Evolutionary conservation across 2,797 vertebrate species (phyloP).

Genomic region (Peromyscus attwateri): DNA sequence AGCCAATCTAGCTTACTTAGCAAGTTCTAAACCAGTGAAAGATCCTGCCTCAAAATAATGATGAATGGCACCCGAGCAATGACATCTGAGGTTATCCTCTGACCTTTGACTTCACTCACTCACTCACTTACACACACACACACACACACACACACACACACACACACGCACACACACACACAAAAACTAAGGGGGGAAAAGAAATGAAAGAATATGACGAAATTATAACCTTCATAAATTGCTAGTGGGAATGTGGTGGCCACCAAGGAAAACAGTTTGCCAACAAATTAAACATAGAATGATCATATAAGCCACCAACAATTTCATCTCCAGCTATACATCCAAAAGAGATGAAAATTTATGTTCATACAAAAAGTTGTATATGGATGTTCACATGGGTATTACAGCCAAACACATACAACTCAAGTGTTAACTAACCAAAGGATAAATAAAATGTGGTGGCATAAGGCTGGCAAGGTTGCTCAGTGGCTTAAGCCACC

Average conservation of each 20-base stretch:
- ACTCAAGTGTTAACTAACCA: not conserved
- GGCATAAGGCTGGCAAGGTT: not conserved
- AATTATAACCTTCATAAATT: conserved; percentile 13
- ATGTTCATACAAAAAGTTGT: not conserved
- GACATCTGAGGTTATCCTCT: not conserved
- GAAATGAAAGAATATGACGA: not conserved
- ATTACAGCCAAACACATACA: not conserved
- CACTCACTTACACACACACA: not conserved
- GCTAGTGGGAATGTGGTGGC: not conserved
- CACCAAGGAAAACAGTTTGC: not conserved
- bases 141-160: not conserved
- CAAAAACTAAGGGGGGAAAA: not conserved
- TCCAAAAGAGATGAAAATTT: conserved; percentile 25
- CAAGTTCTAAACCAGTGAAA: not conserved
- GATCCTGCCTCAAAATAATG: not conserved
- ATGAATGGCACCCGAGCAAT: not conserved
- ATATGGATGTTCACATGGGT: conserved; percentile 8
- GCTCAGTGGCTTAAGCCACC: not conserved
- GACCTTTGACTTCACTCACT: not conserved
- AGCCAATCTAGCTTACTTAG: not conserved
- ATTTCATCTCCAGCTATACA: not conserved
- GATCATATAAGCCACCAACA: not conserved
- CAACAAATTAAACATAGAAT: not conserved
- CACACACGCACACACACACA: not conserved
- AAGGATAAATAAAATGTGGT: not conserved